These are phyloP conservation scores for Drosophila colorata DNA, from an alignment of 2,888 invertebrate genomes.

Conservation along the genomic window DNA sequence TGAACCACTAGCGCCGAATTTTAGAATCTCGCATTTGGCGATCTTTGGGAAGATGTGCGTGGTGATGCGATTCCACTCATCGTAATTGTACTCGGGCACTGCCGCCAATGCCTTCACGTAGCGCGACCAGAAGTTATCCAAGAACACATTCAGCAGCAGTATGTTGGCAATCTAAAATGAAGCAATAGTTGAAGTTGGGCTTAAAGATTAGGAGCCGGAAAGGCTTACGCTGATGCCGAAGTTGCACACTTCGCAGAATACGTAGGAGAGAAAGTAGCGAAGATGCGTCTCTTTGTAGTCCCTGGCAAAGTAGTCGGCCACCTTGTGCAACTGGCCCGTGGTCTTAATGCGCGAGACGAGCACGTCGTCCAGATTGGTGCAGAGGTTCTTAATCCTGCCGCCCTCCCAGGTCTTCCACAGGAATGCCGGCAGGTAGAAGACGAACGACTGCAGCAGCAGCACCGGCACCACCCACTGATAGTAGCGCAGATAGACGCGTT, in stretches of 20 bases:
- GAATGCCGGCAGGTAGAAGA: slow-evolving; percentile 83
- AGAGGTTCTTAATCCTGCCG: slow-evolving; percentile 85
- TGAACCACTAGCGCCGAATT: slow-evolving; percentile 93
- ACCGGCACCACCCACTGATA: slow-evolving; percentile 85
- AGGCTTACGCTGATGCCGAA: slow-evolving; percentile 89
- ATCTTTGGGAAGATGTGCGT: slow-evolving; percentile 87
- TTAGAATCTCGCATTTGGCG: slow-evolving; percentile 95
- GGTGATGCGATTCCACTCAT: slow-evolving; percentile 81
- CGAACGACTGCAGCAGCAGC: slow-evolving; percentile 78
- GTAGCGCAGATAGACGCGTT: slow-evolving; percentile 82
- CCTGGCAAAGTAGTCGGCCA: slow-evolving; percentile 78
- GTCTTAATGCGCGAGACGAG: slow-evolving; percentile 67
- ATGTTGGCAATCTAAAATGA: slow-evolving; percentile 78
- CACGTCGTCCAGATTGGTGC: slow-evolving; percentile 77
- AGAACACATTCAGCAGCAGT: slow-evolving; percentile 78
- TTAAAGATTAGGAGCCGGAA: neutral
- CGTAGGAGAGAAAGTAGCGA: slow-evolving; percentile 88
- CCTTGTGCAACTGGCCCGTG: slow-evolving; percentile 56
- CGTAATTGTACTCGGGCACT: slow-evolving; percentile 79
- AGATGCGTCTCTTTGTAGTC: slow-evolving; percentile 81
- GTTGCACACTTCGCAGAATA: slow-evolving; percentile 91
- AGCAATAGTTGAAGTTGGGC: neutral
- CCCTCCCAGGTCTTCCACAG: slow-evolving; percentile 85
- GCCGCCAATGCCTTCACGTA: slow-evolving; percentile 78
- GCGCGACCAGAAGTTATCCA: slow-evolving; percentile 83